Evolutionary conservation across 2,797 vertebrate species (phyloP).

Genomic region (Morelia viridis): DNA sequence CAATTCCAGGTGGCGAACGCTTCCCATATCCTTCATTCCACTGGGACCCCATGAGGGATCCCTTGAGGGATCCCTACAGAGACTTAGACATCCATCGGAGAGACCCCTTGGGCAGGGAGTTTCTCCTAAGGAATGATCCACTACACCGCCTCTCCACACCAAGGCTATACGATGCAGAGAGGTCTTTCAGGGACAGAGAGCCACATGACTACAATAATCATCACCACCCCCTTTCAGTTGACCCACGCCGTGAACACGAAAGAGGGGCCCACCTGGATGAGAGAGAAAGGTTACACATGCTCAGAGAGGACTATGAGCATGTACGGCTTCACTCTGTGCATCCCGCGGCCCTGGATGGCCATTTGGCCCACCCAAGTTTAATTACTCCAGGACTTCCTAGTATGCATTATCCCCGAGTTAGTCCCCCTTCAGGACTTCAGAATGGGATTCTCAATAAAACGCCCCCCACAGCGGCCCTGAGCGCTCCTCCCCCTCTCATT

Average conservation of each 20-base stretch:
- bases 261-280: slow-evolving; percentile 85
- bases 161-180: slow-evolving; percentile 88
- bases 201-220: slow-evolving; percentile 91
- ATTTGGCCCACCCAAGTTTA: slow-evolving; percentile 86
- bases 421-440: slow-evolving; percentile 87
- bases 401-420: slow-evolving; percentile 95
- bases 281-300: slow-evolving; percentile 88
- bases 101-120: slow-evolving; percentile 90
- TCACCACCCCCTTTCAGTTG: slow-evolving; percentile 79
- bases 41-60: slow-evolving; percentile 94
- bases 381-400: slow-evolving; percentile 89
- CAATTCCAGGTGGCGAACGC: slow-evolving; percentile 90
- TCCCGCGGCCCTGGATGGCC: slow-evolving; percentile 84
- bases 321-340: slow-evolving; percentile 79
- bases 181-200: slow-evolving; percentile 92
- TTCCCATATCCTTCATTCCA: slow-evolving; percentile 95
- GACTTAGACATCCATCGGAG: slow-evolving; percentile 92
- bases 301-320: slow-evolving; percentile 92
- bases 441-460: slow-evolving; percentile 93
- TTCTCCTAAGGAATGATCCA: slow-evolving; percentile 89
- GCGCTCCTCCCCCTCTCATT: slow-evolving; percentile 93
- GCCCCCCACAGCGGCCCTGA: slow-evolving; percentile 90
- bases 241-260: slow-evolving; percentile 91
- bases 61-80: slow-evolving; percentile 87
- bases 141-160: slow-evolving; percentile 87